Evolutionary conservation across 2,888 invertebrate species (phyloP).

Genomic region (Ophion costatus): DNA sequence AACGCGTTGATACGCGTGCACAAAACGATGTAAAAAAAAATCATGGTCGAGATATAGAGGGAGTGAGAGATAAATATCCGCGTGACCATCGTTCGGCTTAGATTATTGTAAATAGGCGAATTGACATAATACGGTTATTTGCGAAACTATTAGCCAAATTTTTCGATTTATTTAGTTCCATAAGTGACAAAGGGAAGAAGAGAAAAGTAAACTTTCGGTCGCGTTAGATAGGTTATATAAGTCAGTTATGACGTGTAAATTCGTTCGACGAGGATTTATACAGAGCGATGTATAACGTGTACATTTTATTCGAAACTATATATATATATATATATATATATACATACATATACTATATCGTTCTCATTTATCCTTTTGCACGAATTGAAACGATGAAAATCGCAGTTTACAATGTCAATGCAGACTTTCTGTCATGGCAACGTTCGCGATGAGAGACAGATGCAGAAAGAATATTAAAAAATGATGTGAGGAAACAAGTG

Average conservation of each 20-base stretch:
- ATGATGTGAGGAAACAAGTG: conserved; percentile 21
- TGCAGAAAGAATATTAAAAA: neutral
- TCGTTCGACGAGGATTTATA: conserved; percentile 34
- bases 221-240: conserved; percentile 1
- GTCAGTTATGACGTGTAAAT: conserved; percentile 25
- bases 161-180: conserved; percentile 53
- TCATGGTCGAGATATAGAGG: neutral
- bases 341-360: conserved; percentile 13
- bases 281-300: conserved; percentile 45
- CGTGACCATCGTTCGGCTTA: conserved; percentile 58
- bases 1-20: conserved; percentile 32
- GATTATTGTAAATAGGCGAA: conserved; percentile 67
- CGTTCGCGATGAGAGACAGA: neutral
- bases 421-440: conserved; percentile 23
- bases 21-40: conserved; percentile 28
- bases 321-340: neutral
- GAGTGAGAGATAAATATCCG: conserved; percentile 38
- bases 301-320: conserved; percentile 38
- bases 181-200: conserved; percentile 21
- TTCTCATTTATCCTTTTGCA: conserved; percentile 48
- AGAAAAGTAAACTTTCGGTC: conserved; percentile 26
- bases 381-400: conserved; percentile 20
- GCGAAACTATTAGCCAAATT: conserved; percentile 52
- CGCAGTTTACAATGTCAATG: conserved; percentile 4
- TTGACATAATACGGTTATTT: conserved; percentile 58